phyloP scores from a whole-genome alignment of 2,888 invertebrate species.

The Alloscopus bannaensis region DNA sequence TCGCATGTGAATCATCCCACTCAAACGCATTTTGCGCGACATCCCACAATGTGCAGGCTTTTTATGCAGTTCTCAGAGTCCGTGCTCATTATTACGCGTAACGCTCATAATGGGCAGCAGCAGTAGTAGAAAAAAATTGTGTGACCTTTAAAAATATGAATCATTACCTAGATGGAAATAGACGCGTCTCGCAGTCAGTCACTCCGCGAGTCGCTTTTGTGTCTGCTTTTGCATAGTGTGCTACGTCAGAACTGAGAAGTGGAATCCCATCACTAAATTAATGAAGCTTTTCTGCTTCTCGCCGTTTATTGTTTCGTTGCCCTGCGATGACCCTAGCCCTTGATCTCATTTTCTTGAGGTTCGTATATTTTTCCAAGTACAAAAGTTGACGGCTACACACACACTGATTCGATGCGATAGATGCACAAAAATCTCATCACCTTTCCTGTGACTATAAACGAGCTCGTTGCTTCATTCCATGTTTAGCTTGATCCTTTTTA shows the following conservation, averaged over 20 bases:
- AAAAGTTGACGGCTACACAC: slow-evolving; percentile 3
- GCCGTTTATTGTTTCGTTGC: slow-evolving; percentile 63
- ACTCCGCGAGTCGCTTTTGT: no score
- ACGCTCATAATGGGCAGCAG: slow-evolving; percentile 1
- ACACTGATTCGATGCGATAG: no score
- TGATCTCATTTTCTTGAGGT: slow-evolving; percentile 60
- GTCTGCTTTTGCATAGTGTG: neutral
- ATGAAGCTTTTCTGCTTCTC: slow-evolving; percentile 56
- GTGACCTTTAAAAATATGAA: slow-evolving; percentile 53
- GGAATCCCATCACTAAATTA: slow-evolving; percentile 46
- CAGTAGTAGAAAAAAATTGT: slow-evolving; percentile 37
- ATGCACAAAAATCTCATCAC: slow-evolving; percentile 29
- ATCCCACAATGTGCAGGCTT: no score
- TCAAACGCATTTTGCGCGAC: no score
- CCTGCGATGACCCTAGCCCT: slow-evolving; percentile 62
- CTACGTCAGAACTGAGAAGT: slow-evolving; percentile 2
- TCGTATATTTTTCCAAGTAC: slow-evolving; percentile 38
- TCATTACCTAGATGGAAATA: slow-evolving; percentile 27
- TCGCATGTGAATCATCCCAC: no score
- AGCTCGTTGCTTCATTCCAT: neutral
- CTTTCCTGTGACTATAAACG: slow-evolving; percentile 23
- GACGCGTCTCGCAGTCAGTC: slow-evolving; percentile 27
- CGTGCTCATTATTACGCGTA: no score
- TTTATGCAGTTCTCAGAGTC: no score
- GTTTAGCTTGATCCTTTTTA: no score